phyloP scores from a whole-genome alignment of 2,113 vertebrate genomes.

The Dromaius novaehollandiae region DNA sequence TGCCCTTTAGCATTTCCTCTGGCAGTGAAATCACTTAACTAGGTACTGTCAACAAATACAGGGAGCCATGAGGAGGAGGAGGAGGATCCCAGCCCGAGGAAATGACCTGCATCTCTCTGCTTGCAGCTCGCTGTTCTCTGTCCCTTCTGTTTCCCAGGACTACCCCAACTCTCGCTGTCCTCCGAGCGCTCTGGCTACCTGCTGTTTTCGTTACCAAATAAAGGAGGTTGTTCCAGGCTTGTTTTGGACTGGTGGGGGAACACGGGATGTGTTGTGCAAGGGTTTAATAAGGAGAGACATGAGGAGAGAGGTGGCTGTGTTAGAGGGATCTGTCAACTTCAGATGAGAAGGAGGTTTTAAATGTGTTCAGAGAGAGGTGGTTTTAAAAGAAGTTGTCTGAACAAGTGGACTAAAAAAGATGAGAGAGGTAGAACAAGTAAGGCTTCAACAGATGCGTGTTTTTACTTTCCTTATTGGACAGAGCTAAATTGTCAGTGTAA shows the following conservation, averaged over 20 bases:
- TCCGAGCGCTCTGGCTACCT: rapidly evolving
- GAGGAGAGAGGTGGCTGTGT: neutral
- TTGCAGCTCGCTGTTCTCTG: neutral
- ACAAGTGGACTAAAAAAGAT: neutral
- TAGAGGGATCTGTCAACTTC: neutral
- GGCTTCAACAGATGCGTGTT: neutral
- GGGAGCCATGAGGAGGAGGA: neutral
- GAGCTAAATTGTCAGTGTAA: neutral
- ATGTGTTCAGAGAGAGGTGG: neutral
- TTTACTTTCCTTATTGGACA: neutral
- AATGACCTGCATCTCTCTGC: neutral
- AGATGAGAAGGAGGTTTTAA: neutral
- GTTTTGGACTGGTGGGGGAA: neutral
- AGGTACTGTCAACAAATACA: neutral
- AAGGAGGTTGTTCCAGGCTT: neutral
- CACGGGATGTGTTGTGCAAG: neutral
- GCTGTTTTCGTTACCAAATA: neutral
- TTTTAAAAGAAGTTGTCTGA: neutral
- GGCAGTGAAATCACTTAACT: neutral
- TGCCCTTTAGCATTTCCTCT: neutral
- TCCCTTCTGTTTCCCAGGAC: neutral
- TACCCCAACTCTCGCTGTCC: rapidly evolving
- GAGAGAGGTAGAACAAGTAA: neutral
- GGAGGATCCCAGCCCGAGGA: neutral
- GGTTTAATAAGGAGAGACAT: neutral